Conservation (phyloP, 2,797 vertebrate genomes). For the Liparis tanakae region DNA sequence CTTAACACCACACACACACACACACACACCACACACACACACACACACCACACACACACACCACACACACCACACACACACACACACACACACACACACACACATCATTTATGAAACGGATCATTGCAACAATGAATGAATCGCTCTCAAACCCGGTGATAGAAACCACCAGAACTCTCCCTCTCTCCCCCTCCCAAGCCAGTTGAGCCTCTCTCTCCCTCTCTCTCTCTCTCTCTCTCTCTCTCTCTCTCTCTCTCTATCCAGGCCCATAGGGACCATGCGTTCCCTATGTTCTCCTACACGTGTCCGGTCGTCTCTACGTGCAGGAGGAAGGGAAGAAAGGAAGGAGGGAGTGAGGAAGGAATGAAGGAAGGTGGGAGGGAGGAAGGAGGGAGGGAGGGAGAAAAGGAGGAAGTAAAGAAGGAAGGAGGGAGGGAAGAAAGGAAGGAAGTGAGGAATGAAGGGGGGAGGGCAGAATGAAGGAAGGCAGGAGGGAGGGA, state of each 20-base stretch:
- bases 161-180: conserved; percentile 24
- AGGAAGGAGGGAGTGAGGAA: no score
- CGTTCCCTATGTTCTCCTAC: conserved; percentile 48
- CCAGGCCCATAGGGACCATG: conserved; percentile 56
- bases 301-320: neutral
- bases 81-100: conserved; percentile 26
- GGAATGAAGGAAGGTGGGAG: no score
- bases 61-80: conserved; percentile 14
- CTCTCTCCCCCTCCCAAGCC: conserved; percentile 65
- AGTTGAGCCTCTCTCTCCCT: conserved; percentile 64
- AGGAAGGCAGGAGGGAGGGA: no score
- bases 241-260: no score
- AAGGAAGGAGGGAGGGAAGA: no score
- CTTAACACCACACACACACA: conserved; percentile 25
- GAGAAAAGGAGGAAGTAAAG: no score
- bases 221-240: conserved; percentile 35
- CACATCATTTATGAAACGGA: conserved; percentile 28
- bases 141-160: conserved; percentile 36
- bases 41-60: conserved; percentile 27
- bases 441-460: no score
- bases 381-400: no score
- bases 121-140: conserved; percentile 36
- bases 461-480: no score
- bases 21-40: conserved; percentile 17
- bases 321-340: no score